Conservation (phyloP, 2,797 vertebrate species). For the Rhinatrema bivittatum region DNA sequence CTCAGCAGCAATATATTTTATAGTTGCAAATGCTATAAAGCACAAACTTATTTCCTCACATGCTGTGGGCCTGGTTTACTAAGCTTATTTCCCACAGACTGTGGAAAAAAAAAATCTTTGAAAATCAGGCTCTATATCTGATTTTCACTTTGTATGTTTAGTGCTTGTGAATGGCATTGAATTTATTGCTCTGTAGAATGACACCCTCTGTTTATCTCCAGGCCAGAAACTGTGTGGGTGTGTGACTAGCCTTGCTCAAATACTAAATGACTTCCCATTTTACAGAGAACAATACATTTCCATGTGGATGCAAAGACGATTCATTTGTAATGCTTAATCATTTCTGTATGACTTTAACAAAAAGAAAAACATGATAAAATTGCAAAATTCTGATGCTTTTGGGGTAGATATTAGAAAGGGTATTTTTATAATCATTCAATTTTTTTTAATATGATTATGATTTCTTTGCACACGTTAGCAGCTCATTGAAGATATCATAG, state of each 20-base stretch:
- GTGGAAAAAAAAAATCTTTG: too few relatives aligned
- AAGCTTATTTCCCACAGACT: too few relatives aligned
- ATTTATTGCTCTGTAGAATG: not conserved
- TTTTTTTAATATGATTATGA: constrained; percentile 7
- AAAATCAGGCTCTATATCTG: not conserved
- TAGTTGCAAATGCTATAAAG: too few relatives aligned
- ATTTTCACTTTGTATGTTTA: constrained; percentile 2
- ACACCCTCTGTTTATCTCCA: not conserved
- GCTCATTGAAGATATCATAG: too few relatives aligned
- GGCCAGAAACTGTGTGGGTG: not conserved
- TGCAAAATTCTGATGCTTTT: constrained; percentile 9
- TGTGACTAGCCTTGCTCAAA: not conserved
- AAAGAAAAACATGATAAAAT: not conserved
- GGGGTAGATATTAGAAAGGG: not conserved
- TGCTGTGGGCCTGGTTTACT: too few relatives aligned
- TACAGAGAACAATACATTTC: constrained; percentile 11
- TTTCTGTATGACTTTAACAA: constrained; percentile 14
- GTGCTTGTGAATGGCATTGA: not conserved
- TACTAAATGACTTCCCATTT: constrained; percentile 7
- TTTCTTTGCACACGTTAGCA: not conserved
- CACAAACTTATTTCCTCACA: too few relatives aligned
- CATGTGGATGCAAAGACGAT: not conserved
- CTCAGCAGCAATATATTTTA: too few relatives aligned
- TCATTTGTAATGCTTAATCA: constrained; percentile 12
- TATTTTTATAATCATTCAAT: constrained; percentile 6